A percentile compares a stretch with the other conserved stretches of the same genome.
phyloP scores from a whole-genome alignment of 2,888 invertebrate genomes.

The Danaus chrysippus region DNA sequence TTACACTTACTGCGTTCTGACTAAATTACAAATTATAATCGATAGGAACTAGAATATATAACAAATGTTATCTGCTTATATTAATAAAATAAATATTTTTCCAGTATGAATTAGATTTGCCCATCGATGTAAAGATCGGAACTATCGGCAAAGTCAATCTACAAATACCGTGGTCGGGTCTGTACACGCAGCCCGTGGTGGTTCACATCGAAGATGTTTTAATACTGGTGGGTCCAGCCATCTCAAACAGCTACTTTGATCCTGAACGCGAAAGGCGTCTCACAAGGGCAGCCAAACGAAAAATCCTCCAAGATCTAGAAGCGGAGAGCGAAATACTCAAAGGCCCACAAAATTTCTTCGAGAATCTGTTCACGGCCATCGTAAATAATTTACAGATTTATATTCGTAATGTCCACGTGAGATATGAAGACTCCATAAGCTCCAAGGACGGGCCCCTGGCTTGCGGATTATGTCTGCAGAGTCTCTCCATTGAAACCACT shows the following conservation, averaged over 20 bases:
- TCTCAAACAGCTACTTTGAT: constrained; percentile 83
- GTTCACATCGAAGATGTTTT: constrained; percentile 88
- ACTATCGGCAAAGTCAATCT: constrained; percentile 86
- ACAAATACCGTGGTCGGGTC: constrained; percentile 88
- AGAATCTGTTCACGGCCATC: constrained; percentile 85
- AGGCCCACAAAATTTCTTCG: constrained; percentile 83
- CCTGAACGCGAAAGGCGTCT: constrained; percentile 85
- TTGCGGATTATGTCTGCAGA: constrained; percentile 87
- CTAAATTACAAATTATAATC: too few species aligned
- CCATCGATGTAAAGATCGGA: constrained; percentile 90
- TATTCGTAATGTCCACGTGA: constrained; percentile 87
- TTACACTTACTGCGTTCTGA: too few species aligned
- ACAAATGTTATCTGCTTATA: neutral
- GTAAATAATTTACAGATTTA: constrained; percentile 89
- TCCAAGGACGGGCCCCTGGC: constrained; percentile 83
- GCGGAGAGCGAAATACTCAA: constrained; percentile 78
- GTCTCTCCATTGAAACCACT: constrained; percentile 87
- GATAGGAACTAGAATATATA: too few species aligned
- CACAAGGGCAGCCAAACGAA: constrained; percentile 84
- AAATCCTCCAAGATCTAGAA: constrained; percentile 83
- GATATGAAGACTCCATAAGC: constrained; percentile 88
- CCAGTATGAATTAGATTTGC: constrained; percentile 89
- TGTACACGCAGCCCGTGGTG: constrained; percentile 86
- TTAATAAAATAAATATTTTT: constrained; percentile 41
- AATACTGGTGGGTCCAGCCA: constrained; percentile 86